Evolutionary conservation across 2,888 invertebrate species (phyloP).

Genomic region (Athetis lepigone): DNA sequence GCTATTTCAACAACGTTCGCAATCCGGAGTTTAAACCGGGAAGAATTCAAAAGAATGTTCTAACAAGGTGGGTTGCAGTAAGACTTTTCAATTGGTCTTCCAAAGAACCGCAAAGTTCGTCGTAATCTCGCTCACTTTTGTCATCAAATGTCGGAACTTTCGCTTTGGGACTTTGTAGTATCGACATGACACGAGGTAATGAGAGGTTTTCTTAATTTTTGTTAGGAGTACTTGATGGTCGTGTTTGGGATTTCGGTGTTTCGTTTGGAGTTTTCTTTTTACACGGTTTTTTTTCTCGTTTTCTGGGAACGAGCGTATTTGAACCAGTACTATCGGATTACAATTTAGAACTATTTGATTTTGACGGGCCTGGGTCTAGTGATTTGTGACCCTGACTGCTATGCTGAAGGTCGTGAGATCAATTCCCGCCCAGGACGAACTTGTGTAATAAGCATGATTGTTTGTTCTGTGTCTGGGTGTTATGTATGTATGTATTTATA

Average conservation of each 20-base stretch:
- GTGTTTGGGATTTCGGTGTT: constrained; percentile 10
- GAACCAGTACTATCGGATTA: too few relatives aligned
- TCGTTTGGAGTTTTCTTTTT: too few relatives aligned
- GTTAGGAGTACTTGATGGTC: constrained; percentile 1
- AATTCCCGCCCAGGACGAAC: too few relatives aligned
- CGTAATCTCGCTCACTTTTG: constrained; percentile 61
- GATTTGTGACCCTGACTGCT: too few relatives aligned
- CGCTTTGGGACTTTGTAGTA: constrained; percentile 50
- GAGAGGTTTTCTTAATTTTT: constrained; percentile 45
- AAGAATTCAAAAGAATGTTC: constrained; percentile 46
- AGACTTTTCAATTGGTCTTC: constrained; percentile 59
- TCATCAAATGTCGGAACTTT: constrained; percentile 63
- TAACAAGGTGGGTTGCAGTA: constrained; percentile 58
- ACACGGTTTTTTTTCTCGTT: too few relatives aligned
- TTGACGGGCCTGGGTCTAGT: too few relatives aligned
- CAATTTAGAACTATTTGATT: too few relatives aligned
- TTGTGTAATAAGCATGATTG: too few relatives aligned
- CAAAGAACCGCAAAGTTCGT: constrained; percentile 49
- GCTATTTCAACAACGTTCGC: constrained; percentile 35
- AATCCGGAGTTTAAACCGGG: constrained; percentile 15
- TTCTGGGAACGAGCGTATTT: too few relatives aligned
- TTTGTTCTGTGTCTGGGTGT: too few relatives aligned
- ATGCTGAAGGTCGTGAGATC: too few relatives aligned
- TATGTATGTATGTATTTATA: too few relatives aligned
- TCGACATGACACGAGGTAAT: constrained; percentile 58